Conservation (phyloP, 1,140 invertebrate genomes). For the Sogatella furcifera region DNA sequence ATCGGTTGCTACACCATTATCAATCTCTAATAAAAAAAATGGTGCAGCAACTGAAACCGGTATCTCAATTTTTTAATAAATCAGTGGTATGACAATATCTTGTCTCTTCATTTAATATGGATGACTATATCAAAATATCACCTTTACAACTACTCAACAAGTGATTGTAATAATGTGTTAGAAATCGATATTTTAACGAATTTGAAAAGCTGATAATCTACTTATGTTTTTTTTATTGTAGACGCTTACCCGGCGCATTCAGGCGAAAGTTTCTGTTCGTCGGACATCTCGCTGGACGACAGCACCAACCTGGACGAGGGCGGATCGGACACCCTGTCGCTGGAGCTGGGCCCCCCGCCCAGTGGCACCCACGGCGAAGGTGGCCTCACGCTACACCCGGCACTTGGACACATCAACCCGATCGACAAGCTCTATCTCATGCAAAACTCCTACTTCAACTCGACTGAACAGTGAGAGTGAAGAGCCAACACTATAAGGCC, state of each 20-base stretch:
- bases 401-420: slow-evolving; percentile 63
- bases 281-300: slow-evolving; percentile 74
- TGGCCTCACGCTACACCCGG: slow-evolving; percentile 6
- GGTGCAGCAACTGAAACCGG: no score
- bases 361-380: slow-evolving; percentile 39
- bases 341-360: slow-evolving; percentile 41
- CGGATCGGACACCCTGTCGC: slow-evolving; percentile 60
- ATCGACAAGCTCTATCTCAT: slow-evolving; percentile 97
- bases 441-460: slow-evolving; percentile 87
- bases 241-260: slow-evolving; percentile 71
- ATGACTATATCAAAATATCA: no score
- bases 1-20: no score
- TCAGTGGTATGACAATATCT: no score
- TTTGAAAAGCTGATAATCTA: no score
- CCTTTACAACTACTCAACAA: no score
- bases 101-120: no score
- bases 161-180: no score
- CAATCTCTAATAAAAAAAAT: no score
- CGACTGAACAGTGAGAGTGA: slow-evolving; percentile 26
- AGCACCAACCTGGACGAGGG: slow-evolving; percentile 68
- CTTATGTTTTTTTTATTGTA: slow-evolving; percentile 33
- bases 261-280: slow-evolving; percentile 82
- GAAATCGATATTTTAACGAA: no score
- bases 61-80: no score
- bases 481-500: no score